Evolutionary conservation across 2,888 invertebrate genomes (phyloP), one percentile per base, ranked within the genome.

Genomic region (Dryomyza anilis): DNA sequence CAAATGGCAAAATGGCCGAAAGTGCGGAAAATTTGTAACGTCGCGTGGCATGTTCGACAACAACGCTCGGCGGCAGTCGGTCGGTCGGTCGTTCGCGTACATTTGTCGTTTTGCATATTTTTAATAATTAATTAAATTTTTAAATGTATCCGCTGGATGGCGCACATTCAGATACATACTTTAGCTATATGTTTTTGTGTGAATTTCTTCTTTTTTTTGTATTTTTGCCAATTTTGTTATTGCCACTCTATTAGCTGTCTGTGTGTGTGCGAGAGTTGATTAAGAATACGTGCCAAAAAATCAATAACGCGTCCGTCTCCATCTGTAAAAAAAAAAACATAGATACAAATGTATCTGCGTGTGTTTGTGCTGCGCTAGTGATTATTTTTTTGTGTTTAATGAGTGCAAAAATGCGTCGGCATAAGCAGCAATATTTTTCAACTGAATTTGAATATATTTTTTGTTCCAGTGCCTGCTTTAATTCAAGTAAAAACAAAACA

Each of bases 81-180:
- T n/a, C 39, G 14, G 39, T 14, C 39, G 14, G 39, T 7, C 39
- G 3, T n/a, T 39, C 33, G 33, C 33, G 7, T 33, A 6, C 33
- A 25, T 23, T 12, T 14, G 36, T 56, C 56, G 56, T 39, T 48
- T 48, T 48, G 59, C 59, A 48, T 46, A 46, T 46, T 39, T 39
- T 39, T 59, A 59, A 59, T 59, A 48, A 48, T 46, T 33, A 33
- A 59, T 59, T 48, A 29, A 46, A 21, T 30, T 30, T 46, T 19
- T 19, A 30, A 46, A 58, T 6, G 29, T 46, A 30, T 3, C 19
- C 58, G 36, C 29, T 21, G 30, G 58, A 45, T 19, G 46, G 58
- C 19, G n/a, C 30, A 19, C 25, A 8, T n/a, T n/a, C n/a, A n/a
- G n/a, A n/a, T n/a, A n/a, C n/a, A n/a, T n/a, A n/a, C n/a, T n/a